Evolutionary conservation across 2,888 invertebrate genomes (phyloP), one percentile per base, ranked within the genome.

Genomic region (Polia nebulosa): DNA sequence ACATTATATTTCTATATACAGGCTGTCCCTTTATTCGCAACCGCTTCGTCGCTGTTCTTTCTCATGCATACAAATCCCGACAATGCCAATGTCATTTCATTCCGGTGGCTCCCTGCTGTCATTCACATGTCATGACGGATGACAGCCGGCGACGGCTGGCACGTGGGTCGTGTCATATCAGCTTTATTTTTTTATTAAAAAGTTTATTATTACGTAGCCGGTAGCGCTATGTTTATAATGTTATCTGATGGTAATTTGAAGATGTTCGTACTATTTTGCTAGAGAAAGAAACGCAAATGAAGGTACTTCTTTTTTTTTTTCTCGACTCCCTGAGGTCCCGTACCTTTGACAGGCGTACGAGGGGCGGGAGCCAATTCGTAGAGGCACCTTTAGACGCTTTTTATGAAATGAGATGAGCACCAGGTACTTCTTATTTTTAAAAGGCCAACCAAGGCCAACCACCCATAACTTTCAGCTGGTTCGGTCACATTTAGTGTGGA

Each of bases 91-190:
- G 87, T 85, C 86, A 85, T 85, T 88, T 82, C 82, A 85, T 85
- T 83, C 84, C 82, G 41, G 83, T 80, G 73, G 74, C 80, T 79
- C 85, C 80, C 86, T 64, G 76, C 82, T 92, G 94, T 93, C 94
- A 93, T 89, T 92, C 90, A 88, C 88, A 84, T 92, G 93, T 94
- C 94, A 91, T 57, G 64, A 66, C 49, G 52, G 75, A 78, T 92
- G 93, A 93, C 94, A 93, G 87, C 79, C 88, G 93, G 74, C 85
- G 91, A 93, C 90, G 85, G 78, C 78, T 76, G 87, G 88, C 94
- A 94, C 94, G 93, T 92, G 94, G 70, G 89, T 89, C 87, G 83
- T 89, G 91, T 89, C 91, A 90, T 89, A 91, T 90, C 84, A 82
- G 90, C 89, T 93, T 92, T 89, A 88, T 89, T 88, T 85, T 88